Evolutionary conservation across 2,888 invertebrate genomes (phyloP).

Genomic region (Brenthis hecate): DNA sequence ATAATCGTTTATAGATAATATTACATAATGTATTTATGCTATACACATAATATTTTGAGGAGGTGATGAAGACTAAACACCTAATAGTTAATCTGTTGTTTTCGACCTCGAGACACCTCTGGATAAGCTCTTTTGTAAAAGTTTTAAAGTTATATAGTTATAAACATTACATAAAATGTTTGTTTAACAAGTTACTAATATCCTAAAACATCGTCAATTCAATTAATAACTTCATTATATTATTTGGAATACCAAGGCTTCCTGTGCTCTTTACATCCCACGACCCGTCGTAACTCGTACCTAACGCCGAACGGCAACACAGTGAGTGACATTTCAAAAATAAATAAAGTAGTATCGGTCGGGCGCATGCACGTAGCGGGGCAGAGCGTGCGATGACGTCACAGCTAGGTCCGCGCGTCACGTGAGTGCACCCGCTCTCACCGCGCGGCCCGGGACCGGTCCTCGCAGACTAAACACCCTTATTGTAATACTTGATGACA

Average conservation of each 20-base stretch:
- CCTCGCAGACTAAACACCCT: neutral
- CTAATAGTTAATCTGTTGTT: neutral
- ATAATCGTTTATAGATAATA: neutral
- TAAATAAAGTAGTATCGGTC: neutral
- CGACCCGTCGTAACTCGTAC: no score
- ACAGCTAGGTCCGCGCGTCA: neutral
- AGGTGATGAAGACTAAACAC: no score
- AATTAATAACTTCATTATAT: no score
- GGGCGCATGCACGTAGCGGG: conserved; percentile 1
- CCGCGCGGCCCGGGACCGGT: conserved; percentile 3
- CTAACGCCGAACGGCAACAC: neutral
- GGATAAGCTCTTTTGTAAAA: no score
- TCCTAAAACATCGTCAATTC: no score
- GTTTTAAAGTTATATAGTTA: no score
- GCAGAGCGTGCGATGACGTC: conserved; percentile 3
- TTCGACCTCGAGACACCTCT: neutral
- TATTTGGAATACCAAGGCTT: no score
- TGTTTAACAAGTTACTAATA: no score
- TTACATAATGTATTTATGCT: neutral
- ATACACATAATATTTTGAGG: neutral
- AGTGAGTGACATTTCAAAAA: neutral
- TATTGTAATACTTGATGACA: conserved; percentile 4
- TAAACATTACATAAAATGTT: no score
- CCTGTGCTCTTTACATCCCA: no score
- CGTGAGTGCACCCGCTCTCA: conserved; percentile 6